These are phyloP conservation scores for Iselma pallidipennis DNA, from an alignment of 2,888 invertebrate genomes.

Conservation along the genomic window DNA sequence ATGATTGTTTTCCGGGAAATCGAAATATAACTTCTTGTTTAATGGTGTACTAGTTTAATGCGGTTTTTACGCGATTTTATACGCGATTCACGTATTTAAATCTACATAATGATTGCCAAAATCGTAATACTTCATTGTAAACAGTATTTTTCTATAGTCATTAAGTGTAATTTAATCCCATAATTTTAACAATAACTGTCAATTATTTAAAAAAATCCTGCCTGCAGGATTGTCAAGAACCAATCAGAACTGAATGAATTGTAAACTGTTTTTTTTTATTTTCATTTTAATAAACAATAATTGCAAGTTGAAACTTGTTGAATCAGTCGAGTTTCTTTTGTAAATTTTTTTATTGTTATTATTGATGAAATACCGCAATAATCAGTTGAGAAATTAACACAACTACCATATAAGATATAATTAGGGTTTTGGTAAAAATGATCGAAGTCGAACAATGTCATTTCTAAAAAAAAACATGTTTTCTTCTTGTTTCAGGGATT, in stretches of 20 bases:
- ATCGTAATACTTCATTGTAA: background rate
- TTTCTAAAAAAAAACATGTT: no score
- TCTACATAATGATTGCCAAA: background rate
- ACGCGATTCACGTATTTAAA: no score
- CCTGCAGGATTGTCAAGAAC: background rate
- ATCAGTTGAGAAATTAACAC: background rate
- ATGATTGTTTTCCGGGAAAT: background rate
- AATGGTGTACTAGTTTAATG: no score
- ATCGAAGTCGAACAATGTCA: background rate
- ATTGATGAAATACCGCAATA: background rate
- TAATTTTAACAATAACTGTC: background rate
- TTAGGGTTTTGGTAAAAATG: no score
- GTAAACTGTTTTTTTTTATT: background rate
- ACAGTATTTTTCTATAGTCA: background rate
- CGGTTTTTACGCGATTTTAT: no score
- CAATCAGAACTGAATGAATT: background rate
- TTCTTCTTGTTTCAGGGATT: constrained; percentile 67
- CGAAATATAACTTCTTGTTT: no score
- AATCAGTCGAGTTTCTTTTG: background rate
- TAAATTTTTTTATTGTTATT: background rate
- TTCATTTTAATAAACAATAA: background rate
- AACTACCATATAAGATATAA: background rate
- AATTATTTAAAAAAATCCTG: background rate
- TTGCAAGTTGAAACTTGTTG: background rate
- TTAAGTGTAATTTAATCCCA: background rate